phyloP scores from a whole-genome alignment of 2,797 vertebrate genomes.

The Psittacula derbiana region DNA sequence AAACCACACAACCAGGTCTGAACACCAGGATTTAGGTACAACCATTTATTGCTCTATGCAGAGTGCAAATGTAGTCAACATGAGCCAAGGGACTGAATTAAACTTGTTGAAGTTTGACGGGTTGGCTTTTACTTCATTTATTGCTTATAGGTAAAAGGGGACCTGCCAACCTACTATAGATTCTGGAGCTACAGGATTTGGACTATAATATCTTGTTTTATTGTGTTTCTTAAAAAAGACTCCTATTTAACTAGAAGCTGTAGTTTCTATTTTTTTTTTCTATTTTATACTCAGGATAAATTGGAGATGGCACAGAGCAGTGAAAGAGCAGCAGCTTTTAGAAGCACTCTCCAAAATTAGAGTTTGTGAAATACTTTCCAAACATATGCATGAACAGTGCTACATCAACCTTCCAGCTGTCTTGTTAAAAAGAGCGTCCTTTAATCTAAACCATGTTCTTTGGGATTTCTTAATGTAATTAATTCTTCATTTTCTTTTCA shows the following conservation, averaged over 20 bases:
- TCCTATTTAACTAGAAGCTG: neutral
- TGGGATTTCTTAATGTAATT: neutral
- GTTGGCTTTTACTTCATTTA: neutral
- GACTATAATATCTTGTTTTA: neutral
- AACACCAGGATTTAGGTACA: neutral
- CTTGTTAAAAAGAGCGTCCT: neutral
- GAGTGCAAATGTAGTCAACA: neutral
- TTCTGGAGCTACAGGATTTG: neutral
- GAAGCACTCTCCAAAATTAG: conserved; percentile 24
- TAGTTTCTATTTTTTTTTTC: neutral
- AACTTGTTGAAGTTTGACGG: neutral
- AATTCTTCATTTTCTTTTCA: neutral
- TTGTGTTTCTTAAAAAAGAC: neutral
- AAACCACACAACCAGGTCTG: neutral
- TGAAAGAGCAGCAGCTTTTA: conserved; percentile 37
- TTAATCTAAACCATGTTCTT: conserved; percentile 44
- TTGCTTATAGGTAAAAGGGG: conserved; percentile 1
- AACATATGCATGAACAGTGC: conserved; percentile 36
- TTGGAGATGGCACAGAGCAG: neutral
- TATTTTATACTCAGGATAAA: neutral
- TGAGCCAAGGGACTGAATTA: neutral
- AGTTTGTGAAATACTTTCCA: conserved; percentile 17
- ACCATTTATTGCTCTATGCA: neutral
- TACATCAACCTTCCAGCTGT: conserved; percentile 13
- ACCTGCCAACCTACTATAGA: neutral